These are phyloP conservation scores for Scaptomyza tumidula DNA, from an alignment of 2,888 invertebrate species.

Conservation along the genomic window DNA sequence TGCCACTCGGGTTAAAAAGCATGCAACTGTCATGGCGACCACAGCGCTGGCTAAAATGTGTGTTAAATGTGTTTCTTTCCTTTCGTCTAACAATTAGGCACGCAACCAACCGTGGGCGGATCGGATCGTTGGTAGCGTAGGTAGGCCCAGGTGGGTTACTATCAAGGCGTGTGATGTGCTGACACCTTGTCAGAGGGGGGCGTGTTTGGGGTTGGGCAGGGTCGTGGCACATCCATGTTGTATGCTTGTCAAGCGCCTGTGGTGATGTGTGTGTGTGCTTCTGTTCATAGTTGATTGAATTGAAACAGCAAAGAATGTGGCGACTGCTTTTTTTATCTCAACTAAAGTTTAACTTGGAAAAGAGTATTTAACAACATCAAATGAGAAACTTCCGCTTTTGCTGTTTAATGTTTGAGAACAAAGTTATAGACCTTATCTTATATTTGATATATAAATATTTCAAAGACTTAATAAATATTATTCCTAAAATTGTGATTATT, in stretches of 20 bases:
- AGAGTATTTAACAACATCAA: constrained; percentile 8
- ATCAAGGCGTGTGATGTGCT: constrained; percentile 52
- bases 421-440: no score
- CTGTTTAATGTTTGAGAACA: background rate
- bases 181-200: constrained; percentile 61
- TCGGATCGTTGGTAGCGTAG: constrained; percentile 9
- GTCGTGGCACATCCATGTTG: constrained; percentile 35
- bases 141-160: constrained; percentile 38
- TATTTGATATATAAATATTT: no score
- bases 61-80: constrained; percentile 43
- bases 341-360: background rate
- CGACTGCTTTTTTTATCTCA: constrained; percentile 8
- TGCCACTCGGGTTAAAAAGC: constrained; percentile 6
- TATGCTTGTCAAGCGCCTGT: constrained; percentile 53
- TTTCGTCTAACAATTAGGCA: constrained; percentile 70
- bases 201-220: constrained; percentile 25
- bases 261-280: constrained; percentile 31
- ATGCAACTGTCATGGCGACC: constrained; percentile 62
- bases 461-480: no score
- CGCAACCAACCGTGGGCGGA: constrained; percentile 49
- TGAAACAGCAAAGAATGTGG: constrained; percentile 52
- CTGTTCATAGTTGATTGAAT: constrained; percentile 71
- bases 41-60: constrained; percentile 41
- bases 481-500: no score
- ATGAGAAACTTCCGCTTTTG: background rate